phyloP scores from a whole-genome alignment of 2,797 vertebrate species.

The Ptychobarbus kaznakovi region DNA sequence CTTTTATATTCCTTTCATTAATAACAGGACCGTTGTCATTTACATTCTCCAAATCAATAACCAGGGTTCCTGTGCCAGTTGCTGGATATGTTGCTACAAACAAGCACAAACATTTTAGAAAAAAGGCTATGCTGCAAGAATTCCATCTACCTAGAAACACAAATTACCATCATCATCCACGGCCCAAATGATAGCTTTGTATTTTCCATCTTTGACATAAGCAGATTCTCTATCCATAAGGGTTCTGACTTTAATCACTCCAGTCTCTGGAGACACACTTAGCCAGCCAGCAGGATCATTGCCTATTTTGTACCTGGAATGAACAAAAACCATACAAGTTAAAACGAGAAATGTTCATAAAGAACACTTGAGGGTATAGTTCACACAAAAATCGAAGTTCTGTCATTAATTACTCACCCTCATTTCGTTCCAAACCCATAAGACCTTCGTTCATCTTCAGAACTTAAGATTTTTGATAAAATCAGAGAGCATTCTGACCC shows the following conservation, averaged over 20 bases:
- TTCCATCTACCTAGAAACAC: not conserved
- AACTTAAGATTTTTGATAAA: too few relatives aligned
- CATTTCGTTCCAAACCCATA: too few relatives aligned
- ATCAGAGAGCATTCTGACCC: too few relatives aligned
- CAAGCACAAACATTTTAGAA: slow-evolving; percentile 14
- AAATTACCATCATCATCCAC: slow-evolving; percentile 79
- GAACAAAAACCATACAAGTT: not conserved
- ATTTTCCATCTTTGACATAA: slow-evolving; percentile 77
- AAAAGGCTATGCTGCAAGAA: not conserved
- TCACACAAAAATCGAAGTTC: too few relatives aligned
- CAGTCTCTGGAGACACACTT: slow-evolving; percentile 72
- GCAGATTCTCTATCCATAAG: slow-evolving; percentile 81
- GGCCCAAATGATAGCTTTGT: slow-evolving; percentile 83
- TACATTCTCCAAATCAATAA: slow-evolving; percentile 82
- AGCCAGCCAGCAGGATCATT: slow-evolving; percentile 84
- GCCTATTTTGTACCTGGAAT: slow-evolving; percentile 83
- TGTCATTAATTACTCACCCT: too few relatives aligned
- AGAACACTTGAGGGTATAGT: not conserved
- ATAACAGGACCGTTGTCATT: slow-evolving; percentile 87
- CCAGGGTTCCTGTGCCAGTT: slow-evolving; percentile 89
- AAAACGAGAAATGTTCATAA: not conserved
- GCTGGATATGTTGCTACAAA: slow-evolving; percentile 74
- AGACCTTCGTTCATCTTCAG: too few relatives aligned
- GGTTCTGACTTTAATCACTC: slow-evolving; percentile 74
- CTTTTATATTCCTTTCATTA: slow-evolving; percentile 60